Base-by-base conservation (phyloP, 2,888 invertebrate genomes). In the Philhelius pedissequus region DNA sequence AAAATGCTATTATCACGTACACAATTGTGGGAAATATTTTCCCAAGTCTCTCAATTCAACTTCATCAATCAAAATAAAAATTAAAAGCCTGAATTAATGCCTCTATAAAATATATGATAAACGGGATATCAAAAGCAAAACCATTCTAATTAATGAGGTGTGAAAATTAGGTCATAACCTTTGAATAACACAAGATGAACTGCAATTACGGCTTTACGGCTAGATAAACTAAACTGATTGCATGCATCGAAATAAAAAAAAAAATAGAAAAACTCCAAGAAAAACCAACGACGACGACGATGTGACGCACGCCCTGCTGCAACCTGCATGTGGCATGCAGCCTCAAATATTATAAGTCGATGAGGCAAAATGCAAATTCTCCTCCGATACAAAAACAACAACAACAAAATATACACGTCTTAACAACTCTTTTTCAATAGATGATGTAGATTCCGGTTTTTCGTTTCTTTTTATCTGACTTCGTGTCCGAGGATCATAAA, bases 301-400 rank as follows among this genome's bases (percentile, higher is more conserved):
- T n/a, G 27, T 7, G 15, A 38, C 6, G 6, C 1, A 43, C 30
- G 56, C 45, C 48, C 32, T n/a, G n/a, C n/a, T n/a, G n/a, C n/a
- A n/a, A n/a, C n/a, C 40, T 43, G 62, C 62, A 40, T 40, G 13
- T 58, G 9, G 15, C 20, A 30, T 32, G 3, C 35, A 27, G n/a
- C n/a, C n/a, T n/a, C 9, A 13, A 45, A n/a, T n/a, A n/a, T 13
- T 9, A 45, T n/a, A 71, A 64, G 58, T 40, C 11, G 9, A 40
- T 18, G 54, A 73, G 69, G 68, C 20, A 56, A 78, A 82, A 82
- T 82, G 78, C 78, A 82, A 78, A 82, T 78, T 78, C 62, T 32
- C 38, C 30, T 68, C 48, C 48, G 48, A 48, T 25, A 38, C n/a
- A 20, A 32, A 52, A 30, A 66, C 20, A 70, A 43, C 45, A 62